Percentiles rank a stretch among this genome's conserved stretches.
These are phyloP conservation scores for Crotalus horridus DNA, from an alignment of 2,113 vertebrate genomes.

Conservation along the genomic window DNA sequence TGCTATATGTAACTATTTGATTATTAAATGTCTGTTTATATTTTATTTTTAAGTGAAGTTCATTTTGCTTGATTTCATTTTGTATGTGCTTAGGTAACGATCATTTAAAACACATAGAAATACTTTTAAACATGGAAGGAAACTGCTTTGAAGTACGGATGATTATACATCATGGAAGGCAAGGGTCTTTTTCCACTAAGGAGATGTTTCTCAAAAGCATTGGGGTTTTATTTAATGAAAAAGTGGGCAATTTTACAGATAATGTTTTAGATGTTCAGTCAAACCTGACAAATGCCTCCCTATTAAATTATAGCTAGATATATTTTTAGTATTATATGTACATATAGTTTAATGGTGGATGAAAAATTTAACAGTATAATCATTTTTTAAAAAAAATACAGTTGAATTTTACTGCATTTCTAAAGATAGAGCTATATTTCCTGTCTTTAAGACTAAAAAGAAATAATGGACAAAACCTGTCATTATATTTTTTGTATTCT, in stretches of 20 bases:
- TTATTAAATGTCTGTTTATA: not conserved
- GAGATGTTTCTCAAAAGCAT: not conserved
- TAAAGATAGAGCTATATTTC: not conserved
- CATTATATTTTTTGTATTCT: accelerated
- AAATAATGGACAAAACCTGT: accelerated
- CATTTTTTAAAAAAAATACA: not conserved
- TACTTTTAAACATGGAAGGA: not conserved
- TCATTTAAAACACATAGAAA: not conserved
- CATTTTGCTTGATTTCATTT: not conserved
- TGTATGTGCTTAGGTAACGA: not conserved
- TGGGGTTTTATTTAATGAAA: not conserved
- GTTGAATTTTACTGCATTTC: not conserved
- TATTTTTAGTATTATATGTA: not conserved
- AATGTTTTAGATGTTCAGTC: not conserved
- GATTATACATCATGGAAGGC: not conserved
- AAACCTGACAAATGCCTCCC: not conserved
- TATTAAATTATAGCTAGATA: not conserved
- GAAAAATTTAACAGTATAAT: not conserved
- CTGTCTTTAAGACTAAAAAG: not conserved
- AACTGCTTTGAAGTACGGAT: not conserved
- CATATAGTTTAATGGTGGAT: not conserved
- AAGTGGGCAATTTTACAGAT: not conserved
- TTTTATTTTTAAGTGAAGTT: not conserved
- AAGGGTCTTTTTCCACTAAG: not conserved
- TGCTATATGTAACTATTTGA: not conserved